Evolutionary conservation across 2,113 vertebrate genomes (phyloP).

Genomic region (Sinocyclocheilus anshuiensis): DNA sequence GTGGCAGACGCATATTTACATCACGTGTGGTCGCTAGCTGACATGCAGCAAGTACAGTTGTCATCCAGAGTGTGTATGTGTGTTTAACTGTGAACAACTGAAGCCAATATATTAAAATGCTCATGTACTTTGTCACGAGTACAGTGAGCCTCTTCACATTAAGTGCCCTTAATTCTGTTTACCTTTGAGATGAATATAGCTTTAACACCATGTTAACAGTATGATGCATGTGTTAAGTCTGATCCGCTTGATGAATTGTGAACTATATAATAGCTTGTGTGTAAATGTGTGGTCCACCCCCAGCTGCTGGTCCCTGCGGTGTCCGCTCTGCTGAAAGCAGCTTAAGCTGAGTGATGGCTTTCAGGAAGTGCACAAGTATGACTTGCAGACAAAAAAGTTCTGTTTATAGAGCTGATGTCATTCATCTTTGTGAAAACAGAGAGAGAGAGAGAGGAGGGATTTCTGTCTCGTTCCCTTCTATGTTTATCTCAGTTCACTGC

Average conservation of each 20-base stretch:
- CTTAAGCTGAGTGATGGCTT: slow-evolving; percentile 31
- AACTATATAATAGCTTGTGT: background rate
- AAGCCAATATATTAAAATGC: background rate
- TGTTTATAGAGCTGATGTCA: slow-evolving; percentile 30
- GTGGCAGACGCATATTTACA: slow-evolving; percentile 10
- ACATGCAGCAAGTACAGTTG: background rate
- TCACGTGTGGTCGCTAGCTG: background rate
- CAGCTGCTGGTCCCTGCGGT: background rate
- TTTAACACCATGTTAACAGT: background rate
- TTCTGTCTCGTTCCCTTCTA: background rate
- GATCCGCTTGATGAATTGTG: slow-evolving; percentile 5
- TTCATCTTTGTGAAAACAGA: slow-evolving; percentile 25
- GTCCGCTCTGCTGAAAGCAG: slow-evolving; percentile 1
- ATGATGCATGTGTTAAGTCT: slow-evolving; percentile 1
- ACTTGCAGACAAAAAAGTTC: background rate
- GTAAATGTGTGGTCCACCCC: slow-evolving; percentile 17
- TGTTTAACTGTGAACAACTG: background rate
- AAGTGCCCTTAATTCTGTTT: slow-evolving; percentile 14
- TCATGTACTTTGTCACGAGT: background rate
- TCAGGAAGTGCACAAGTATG: slow-evolving; percentile 34
- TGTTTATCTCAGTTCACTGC: slow-evolving; percentile 69
- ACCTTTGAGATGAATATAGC: background rate
- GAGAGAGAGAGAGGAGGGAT: no score
- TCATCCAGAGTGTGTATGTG: background rate
- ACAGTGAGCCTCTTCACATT: background rate